Base-by-base conservation (phyloP, 1,140 invertebrate genomes). In the Delia radicum region DNA sequence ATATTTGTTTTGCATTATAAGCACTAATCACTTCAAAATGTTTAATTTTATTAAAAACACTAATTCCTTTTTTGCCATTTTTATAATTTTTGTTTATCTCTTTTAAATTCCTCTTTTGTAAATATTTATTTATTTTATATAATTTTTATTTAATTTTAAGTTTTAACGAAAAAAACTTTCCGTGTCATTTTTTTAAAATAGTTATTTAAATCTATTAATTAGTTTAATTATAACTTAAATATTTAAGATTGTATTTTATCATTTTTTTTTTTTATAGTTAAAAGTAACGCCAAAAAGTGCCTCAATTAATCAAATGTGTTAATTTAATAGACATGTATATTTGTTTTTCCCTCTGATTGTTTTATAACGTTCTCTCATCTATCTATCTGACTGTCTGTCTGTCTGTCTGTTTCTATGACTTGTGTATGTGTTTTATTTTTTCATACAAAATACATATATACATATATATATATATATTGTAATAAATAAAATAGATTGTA, bases 241-340 rank as follows among this genome's bases (percentile, higher is more conserved):
- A 55, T 61, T 61, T 73, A 73, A 55, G 12, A n/a, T 37, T 46
- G 15, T 72, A 37, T 48, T 65, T 73, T 73, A 55, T 73, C 21
- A 61, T 21, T 29, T 28, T 74, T 29, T 61, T 74, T 74, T 48
- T 31, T 55, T 27, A 27, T 73, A 73, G 48, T 48, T 73, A 73
- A 73, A 72, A 74, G 62, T 76, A 76, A 76, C 42, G 65, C 75
- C 75, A 76, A 74, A 76, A 76, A 76, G 75, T 76, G 75, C 75
- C 75, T 76, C 75, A 76, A 74, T 61, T 74, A 33, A 74, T 76
- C 24, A 73, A 73, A 18, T 48, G 42, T 73, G 21, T 73, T 73
- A 27, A 48, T 73, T 26, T 28, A 29, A 37, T 28, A 29, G 26
- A 65, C 63, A 15, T 31, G 12, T 6, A 28, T 31, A 10, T 29